A percentile compares a stretch with the other conserved stretches of the same genome.
These are phyloP conservation scores for Xenopus petersii DNA, from an alignment of 2,797 vertebrate genomes.

Conservation along the genomic window DNA sequence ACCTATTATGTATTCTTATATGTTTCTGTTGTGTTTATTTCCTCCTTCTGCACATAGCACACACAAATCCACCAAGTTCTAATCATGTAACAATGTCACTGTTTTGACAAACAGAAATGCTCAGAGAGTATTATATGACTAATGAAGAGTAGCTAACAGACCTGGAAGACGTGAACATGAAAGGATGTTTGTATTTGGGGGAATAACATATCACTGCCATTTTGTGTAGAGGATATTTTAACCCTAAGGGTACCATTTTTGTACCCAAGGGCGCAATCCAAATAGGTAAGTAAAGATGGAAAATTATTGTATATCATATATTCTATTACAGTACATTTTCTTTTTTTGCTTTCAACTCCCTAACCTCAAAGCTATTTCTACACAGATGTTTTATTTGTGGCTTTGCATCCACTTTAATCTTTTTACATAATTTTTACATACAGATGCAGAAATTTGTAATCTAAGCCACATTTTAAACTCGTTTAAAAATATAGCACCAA, in stretches of 20 bases:
- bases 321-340: too few species aligned
- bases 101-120: constrained; percentile 48
- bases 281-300: too few species aligned
- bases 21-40: constrained; percentile 44
- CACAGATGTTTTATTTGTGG: too few species aligned
- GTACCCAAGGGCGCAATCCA: background rate
- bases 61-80: constrained; percentile 30
- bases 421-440: too few species aligned
- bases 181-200: constrained; percentile 18
- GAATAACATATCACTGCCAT: constrained; percentile 5
- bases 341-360: too few species aligned
- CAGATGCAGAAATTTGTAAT: too few species aligned
- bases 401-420: too few species aligned
- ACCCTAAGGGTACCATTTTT: background rate
- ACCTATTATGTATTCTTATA: constrained; percentile 48
- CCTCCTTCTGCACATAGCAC: constrained; percentile 26
- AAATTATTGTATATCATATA: too few species aligned
- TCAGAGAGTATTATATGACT: constrained; percentile 43
- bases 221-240: background rate
- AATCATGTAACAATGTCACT: constrained; percentile 44
- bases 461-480: too few species aligned
- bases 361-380: too few species aligned
- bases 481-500: too few species aligned
- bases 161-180: constrained; percentile 8
- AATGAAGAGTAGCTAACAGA: constrained; percentile 37